Conservation (phyloP, 1,140 invertebrate genomes). For the Lutraria rhynchaena region DNA sequence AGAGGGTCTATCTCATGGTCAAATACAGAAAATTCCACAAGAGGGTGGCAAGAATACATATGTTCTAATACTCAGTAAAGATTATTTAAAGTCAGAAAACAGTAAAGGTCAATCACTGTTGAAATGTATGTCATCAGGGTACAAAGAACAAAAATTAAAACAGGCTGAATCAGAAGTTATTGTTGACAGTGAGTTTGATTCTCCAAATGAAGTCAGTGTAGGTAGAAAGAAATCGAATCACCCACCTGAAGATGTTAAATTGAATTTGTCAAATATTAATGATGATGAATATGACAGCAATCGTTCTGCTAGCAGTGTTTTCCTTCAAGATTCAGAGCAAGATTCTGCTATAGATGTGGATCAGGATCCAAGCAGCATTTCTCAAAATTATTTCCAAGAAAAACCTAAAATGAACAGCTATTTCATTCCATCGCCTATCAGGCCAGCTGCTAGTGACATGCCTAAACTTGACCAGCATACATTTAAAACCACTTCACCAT, state of each 20-base stretch:
- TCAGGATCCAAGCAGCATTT: not conserved
- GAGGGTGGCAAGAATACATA: slow-evolving; percentile 57
- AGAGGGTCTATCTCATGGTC: slow-evolving; percentile 16
- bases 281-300: slow-evolving; percentile 61
- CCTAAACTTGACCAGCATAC: slow-evolving; percentile 20
- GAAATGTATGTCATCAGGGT: not conserved
- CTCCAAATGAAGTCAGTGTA: slow-evolving; percentile 14
- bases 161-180: not conserved
- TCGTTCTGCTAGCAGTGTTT: slow-evolving; percentile 39
- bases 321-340: slow-evolving; percentile 26
- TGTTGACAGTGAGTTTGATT: slow-evolving; percentile 28
- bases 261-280: slow-evolving; percentile 56
- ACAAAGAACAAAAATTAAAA: not conserved
- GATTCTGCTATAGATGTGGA: slow-evolving; percentile 43
- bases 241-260: slow-evolving; percentile 33
- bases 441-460: not conserved
- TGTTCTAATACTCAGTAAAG: slow-evolving; percentile 52
- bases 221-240: slow-evolving; percentile 29
- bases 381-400: not conserved
- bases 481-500: slow-evolving; percentile 43
- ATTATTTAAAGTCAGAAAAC: slow-evolving; percentile 36
- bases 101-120: slow-evolving; percentile 1
- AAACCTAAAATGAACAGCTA: slow-evolving; percentile 49
- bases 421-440: slow-evolving; percentile 24
- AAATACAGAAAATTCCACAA: slow-evolving; percentile 55